These are phyloP conservation scores for Linyphia triangularis DNA, from an alignment of 2,888 invertebrate species.

Conservation along the genomic window DNA sequence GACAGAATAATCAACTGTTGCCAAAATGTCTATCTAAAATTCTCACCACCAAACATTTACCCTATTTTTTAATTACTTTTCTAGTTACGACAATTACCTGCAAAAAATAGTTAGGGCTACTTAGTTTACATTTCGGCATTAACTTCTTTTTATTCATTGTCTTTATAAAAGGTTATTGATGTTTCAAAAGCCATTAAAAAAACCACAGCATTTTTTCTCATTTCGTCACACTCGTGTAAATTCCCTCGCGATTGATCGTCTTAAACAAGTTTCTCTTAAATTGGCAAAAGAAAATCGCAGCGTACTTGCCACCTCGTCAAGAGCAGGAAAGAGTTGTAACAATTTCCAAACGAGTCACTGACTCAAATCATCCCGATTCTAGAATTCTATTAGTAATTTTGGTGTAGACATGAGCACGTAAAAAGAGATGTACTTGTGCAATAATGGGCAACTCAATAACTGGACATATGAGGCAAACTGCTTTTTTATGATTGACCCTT, in stretches of 20 bases:
- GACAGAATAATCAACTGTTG: no score
- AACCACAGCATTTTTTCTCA: background rate
- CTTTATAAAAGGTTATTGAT: no score
- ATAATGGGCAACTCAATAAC: constrained; percentile 54
- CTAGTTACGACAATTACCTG: no score
- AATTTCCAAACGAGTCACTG: constrained; percentile 7
- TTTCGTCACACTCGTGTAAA: no score
- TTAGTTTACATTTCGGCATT: no score
- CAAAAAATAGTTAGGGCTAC: no score
- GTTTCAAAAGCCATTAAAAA: no score
- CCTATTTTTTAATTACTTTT: no score
- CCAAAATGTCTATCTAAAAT: no score
- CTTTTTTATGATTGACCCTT: constrained; percentile 46
- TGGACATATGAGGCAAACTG: constrained; percentile 18
- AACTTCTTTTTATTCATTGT: no score
- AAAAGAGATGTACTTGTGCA: constrained; percentile 3
- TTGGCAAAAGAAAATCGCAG: background rate
- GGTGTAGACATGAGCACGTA: constrained; percentile 9
- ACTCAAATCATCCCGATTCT: background rate
- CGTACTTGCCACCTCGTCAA: constrained; percentile 3
- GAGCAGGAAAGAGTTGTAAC: background rate
- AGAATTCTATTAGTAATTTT: constrained; percentile 28
- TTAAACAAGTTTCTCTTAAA: background rate
- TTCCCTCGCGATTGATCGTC: background rate
- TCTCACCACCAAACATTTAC: no score